Conservation (phyloP, 2,797 vertebrate genomes). For the Girardinus metallicus region DNA sequence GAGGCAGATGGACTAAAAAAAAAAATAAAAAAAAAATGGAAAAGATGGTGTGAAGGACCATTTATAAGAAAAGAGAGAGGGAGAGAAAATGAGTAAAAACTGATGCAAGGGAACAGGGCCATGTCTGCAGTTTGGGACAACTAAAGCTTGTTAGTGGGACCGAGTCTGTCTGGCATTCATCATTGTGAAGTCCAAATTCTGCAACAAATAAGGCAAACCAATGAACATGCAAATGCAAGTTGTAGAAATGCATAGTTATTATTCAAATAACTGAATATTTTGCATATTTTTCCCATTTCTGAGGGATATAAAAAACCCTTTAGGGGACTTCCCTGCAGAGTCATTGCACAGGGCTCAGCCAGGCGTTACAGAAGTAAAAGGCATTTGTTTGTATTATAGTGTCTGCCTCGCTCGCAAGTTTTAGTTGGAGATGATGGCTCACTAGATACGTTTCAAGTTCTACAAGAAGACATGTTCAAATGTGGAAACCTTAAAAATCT, state of each 20-base stretch:
- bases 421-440: not conserved
- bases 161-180: not conserved
- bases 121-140: conserved; percentile 22
- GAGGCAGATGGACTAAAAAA: conserved; percentile 36
- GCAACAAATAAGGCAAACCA: conserved; percentile 7
- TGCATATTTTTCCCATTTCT: conserved; percentile 2
- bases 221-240: conserved; percentile 14
- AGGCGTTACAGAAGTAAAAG: not conserved
- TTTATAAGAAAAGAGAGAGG: conserved; percentile 15
- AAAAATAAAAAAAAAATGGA: conserved; percentile 19
- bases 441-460: not conserved
- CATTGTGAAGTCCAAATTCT: conserved; percentile 2
- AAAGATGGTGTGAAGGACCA: conserved; percentile 21
- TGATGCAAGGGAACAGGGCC: conserved; percentile 38
- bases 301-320: not conserved
- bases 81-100: conserved; percentile 25
- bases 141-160: conserved; percentile 11
- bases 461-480: not conserved
- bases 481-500: not conserved
- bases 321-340: not conserved
- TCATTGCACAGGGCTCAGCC: not conserved
- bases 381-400: not conserved
- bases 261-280: conserved; percentile 8
- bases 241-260: not conserved
- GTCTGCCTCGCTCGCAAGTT: not conserved